A percentile compares a stretch with the other conserved stretches of the same genome.
phyloP scores from a whole-genome alignment of 1,140 invertebrate genomes.

The Zaprionus ghesquierei region DNA sequence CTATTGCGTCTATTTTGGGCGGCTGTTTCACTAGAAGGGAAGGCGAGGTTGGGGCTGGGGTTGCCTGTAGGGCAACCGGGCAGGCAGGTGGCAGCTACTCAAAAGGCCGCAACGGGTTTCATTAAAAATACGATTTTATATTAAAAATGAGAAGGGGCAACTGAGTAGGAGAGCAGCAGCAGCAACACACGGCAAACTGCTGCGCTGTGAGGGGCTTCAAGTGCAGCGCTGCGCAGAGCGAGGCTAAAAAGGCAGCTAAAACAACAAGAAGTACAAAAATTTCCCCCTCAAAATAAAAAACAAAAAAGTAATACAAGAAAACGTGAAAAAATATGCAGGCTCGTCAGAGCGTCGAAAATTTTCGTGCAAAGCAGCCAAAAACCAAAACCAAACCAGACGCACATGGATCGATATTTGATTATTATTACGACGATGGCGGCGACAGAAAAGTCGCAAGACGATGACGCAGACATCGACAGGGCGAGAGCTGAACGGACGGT shows the following conservation, averaged over 20 bases:
- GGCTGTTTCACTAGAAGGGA: conserved; percentile 27
- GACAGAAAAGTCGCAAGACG: conserved; percentile 54
- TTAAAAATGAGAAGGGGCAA: conserved; percentile 28
- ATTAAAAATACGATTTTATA: conserved; percentile 49
- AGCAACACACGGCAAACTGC: conserved; percentile 30
- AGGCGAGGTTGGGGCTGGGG: background rate
- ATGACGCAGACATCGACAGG: conserved; percentile 32
- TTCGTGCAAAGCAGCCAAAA: conserved; percentile 47
- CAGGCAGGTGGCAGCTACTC: conserved; percentile 27
- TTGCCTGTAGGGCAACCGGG: background rate
- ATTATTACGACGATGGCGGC: conserved; percentile 62
- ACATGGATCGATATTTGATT: conserved; percentile 82
- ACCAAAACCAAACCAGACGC: conserved; percentile 71
- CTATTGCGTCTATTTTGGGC: conserved; percentile 70
- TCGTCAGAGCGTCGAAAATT: conserved; percentile 62
- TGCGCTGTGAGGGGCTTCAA: conserved; percentile 17
- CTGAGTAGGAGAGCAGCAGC: background rate
- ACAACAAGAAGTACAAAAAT: conserved; percentile 17
- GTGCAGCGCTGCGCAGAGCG: conserved; percentile 3
- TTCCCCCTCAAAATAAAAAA: conserved; percentile 2
- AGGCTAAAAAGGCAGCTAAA: conserved; percentile 27
- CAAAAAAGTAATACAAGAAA: conserved; percentile 26
- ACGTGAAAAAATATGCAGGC: conserved; percentile 35
- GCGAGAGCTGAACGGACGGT: background rate
- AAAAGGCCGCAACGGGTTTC: conserved; percentile 33